Conservation (phyloP, 2,888 invertebrate genomes). For the Odontocolon sp. region DNA sequence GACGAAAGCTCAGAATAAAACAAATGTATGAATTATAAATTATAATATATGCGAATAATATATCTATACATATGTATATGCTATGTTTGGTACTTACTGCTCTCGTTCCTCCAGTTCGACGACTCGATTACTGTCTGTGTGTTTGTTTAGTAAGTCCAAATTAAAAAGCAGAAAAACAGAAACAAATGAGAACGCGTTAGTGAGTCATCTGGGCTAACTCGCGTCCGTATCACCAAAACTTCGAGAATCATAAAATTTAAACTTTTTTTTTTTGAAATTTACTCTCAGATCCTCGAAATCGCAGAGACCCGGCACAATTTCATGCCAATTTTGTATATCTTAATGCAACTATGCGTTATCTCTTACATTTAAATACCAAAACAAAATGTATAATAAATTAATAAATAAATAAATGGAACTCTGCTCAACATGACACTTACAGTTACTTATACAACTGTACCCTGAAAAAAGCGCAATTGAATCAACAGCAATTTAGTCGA, state of each 20-base stretch:
- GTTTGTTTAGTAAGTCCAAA: slow-evolving; percentile 81
- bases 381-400: too few species aligned
- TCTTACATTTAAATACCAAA: slow-evolving; percentile 42
- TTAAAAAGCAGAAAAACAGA: slow-evolving; percentile 82
- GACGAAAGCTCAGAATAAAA: not conserved
- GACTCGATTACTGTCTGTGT: slow-evolving; percentile 89
- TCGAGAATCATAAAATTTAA: slow-evolving; percentile 28
- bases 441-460: not conserved
- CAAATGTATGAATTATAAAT: not conserved
- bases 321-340: slow-evolving; percentile 49
- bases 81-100: slow-evolving; percentile 86
- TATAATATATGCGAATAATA: slow-evolving; percentile 23
- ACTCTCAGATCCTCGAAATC: slow-evolving; percentile 43
- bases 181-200: slow-evolving; percentile 81
- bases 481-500: too few species aligned
- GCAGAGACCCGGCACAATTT: slow-evolving; percentile 28
- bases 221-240: slow-evolving; percentile 25
- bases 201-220: slow-evolving; percentile 70
- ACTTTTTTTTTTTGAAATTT: slow-evolving; percentile 9
- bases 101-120: slow-evolving; percentile 90
- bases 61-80: slow-evolving; percentile 51
- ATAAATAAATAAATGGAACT: slow-evolving; percentile 11
- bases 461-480: too few species aligned
- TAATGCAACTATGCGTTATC: slow-evolving; percentile 57
- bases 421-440: slow-evolving; percentile 13